Percentiles rank a stretch among this genome's conserved stretches.
Evolutionary conservation across 2,113 vertebrate genomes (phyloP).

Genomic region (Nicator chloris): DNA sequence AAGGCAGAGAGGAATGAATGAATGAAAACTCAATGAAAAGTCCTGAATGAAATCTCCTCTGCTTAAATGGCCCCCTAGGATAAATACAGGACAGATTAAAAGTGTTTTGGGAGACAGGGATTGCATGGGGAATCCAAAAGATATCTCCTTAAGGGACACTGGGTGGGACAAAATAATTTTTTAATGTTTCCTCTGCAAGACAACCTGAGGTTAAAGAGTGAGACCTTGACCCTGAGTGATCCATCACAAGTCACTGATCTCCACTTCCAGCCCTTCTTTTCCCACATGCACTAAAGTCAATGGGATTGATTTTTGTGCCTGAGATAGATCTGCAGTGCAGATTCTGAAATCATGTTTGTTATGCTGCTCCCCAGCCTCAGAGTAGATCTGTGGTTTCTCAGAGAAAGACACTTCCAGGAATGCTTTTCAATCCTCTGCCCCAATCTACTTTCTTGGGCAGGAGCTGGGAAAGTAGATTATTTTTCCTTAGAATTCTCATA

Average conservation of each 20-base stretch:
- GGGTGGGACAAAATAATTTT: not conserved
- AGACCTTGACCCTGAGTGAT: not conserved
- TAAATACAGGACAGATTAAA: not conserved
- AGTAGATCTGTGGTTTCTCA: not conserved
- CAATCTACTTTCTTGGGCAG: not conserved
- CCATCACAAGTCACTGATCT: not conserved
- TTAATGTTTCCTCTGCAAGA: not conserved
- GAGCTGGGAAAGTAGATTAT: not conserved
- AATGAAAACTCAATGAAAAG: not conserved
- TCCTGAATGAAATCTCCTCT: not conserved
- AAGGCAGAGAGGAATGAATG: not conserved
- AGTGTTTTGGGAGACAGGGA: not conserved
- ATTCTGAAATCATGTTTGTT: not conserved
- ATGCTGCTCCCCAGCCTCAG: not conserved
- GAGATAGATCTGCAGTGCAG: not conserved
- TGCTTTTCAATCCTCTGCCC: not conserved
- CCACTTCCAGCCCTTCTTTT: not conserved
- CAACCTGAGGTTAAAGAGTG: not conserved
- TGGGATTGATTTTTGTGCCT: not conserved
- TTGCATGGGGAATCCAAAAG: not conserved
- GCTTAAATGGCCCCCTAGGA: not conserved
- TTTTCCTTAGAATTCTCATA: not conserved
- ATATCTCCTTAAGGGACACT: not conserved
- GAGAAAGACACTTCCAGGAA: not conserved
- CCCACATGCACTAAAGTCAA: not conserved